Percentiles rank a stretch among this genome's conserved stretches.
Conservation (phyloP, 2,113 vertebrate species). For the Callipepla californica region DNA sequence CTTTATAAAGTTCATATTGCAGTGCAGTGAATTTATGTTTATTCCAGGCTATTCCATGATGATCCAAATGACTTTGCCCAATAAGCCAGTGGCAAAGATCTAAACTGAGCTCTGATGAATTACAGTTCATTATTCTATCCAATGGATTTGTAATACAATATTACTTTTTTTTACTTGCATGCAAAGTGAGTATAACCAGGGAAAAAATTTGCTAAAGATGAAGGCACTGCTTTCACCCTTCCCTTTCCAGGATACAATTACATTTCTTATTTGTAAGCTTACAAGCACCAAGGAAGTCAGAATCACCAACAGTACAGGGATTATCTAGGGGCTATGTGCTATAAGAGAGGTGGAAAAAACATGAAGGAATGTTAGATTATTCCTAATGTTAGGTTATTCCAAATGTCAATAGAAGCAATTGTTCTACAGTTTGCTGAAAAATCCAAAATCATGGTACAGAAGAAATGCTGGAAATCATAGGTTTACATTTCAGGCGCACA, state of each 20-base stretch:
- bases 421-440: background rate
- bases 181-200: conserved; percentile 7
- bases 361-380: background rate
- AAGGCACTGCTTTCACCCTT: background rate
- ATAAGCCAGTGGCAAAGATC: conserved; percentile 18
- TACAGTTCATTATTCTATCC: conserved; percentile 62
- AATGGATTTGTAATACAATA: conserved; percentile 59
- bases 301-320: background rate
- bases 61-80: conserved; percentile 17
- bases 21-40: conserved; percentile 7
- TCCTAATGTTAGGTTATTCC: background rate
- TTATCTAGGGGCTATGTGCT: background rate
- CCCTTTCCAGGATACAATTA: background rate
- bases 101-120: conserved; percentile 17
- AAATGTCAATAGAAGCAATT: background rate
- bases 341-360: background rate
- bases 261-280: background rate
- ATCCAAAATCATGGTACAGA: background rate
- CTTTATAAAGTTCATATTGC: background rate
- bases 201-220: background rate
- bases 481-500: background rate
- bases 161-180: conserved; percentile 40
- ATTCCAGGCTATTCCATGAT: background rate
- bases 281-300: background rate
- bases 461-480: background rate